Conservation (phyloP, 2,888 invertebrate species). For the Macaria liturata region DNA sequence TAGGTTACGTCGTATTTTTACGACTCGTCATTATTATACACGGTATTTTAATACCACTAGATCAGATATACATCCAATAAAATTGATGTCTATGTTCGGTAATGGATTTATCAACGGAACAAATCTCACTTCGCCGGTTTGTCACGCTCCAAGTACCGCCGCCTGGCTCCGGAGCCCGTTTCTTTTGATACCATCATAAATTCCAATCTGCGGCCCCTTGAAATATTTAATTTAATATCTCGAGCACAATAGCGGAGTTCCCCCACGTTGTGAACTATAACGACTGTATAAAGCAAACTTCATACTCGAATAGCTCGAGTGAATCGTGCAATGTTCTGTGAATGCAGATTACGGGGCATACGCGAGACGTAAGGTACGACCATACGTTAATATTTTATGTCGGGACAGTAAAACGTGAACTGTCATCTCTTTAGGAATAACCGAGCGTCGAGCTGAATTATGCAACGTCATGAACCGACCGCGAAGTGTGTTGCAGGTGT, state of each 20-base stretch:
- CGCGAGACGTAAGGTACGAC: slow-evolving; percentile 10
- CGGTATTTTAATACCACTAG: slow-evolving; percentile 15
- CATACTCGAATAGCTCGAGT: slow-evolving; percentile 28
- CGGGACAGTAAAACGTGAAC: slow-evolving; percentile 8
- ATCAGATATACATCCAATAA: slow-evolving; percentile 19
- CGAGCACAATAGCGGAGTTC: slow-evolving; percentile 30
- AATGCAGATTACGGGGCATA: slow-evolving; percentile 24
- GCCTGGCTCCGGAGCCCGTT: slow-evolving; percentile 21
- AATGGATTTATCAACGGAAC: slow-evolving; percentile 28
- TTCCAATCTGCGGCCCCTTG: slow-evolving; percentile 36
- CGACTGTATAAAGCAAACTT: slow-evolving; percentile 30
- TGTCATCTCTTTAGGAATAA: slow-evolving; percentile 9
- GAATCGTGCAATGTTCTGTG: slow-evolving; percentile 28
- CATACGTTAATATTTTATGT: slow-evolving; percentile 8
- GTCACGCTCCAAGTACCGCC: slow-evolving; percentile 25
- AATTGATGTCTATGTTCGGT: slow-evolving; percentile 25
- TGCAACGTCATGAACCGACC: slow-evolving; percentile 3
- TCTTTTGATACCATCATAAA: slow-evolving; percentile 35
- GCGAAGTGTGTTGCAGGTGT: slow-evolving; percentile 7
- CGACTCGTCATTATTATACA: slow-evolving; percentile 13
- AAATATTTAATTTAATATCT: slow-evolving; percentile 34
- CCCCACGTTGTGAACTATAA: slow-evolving; percentile 34
- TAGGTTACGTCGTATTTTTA: slow-evolving; percentile 12
- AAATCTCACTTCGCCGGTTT: slow-evolving; percentile 28
- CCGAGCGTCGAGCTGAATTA: slow-evolving; percentile 1